Conservation (phyloP, 2,888 invertebrate species). For the Nemurella pictetii region DNA sequence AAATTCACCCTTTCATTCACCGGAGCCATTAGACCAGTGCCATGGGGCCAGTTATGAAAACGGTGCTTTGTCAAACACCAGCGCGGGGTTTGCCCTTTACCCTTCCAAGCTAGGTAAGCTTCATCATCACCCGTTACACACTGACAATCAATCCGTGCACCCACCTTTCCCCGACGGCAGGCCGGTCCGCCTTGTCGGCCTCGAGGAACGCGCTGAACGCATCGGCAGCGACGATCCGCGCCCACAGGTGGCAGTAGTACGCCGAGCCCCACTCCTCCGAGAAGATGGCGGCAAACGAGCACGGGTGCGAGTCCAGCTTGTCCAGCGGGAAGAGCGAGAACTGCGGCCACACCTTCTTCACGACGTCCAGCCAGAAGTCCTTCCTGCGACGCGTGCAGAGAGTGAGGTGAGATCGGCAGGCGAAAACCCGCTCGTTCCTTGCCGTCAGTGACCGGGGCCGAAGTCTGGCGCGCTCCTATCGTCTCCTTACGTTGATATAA, state of each 20-base stretch:
- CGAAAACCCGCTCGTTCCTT: too few relatives aligned
- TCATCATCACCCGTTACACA: too few relatives aligned
- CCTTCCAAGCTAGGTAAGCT: too few relatives aligned
- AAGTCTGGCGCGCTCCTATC: too few relatives aligned
- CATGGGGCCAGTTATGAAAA: too few relatives aligned
- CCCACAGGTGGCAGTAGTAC: slow-evolving; percentile 83
- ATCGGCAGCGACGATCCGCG: slow-evolving; percentile 88
- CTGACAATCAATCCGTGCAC: too few relatives aligned
- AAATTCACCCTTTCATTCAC: too few relatives aligned
- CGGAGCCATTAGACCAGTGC: too few relatives aligned
- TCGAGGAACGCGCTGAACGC: slow-evolving; percentile 84
- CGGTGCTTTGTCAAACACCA: slow-evolving; percentile 30
- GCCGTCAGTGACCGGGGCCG: too few relatives aligned
- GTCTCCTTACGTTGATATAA: too few relatives aligned
- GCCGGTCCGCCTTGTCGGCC: slow-evolving; percentile 50
- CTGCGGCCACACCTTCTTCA: slow-evolving; percentile 76
- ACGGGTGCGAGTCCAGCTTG: slow-evolving; percentile 80
- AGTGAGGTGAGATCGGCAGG: too few relatives aligned
- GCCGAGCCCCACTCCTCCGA: slow-evolving; percentile 83
- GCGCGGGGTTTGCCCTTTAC: too few relatives aligned
- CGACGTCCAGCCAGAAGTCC: slow-evolving; percentile 82
- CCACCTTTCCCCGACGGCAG: slow-evolving; percentile 46
- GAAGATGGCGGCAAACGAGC: slow-evolving; percentile 82
- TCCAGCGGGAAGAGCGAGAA: slow-evolving; percentile 77
- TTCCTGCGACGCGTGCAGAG: slow-evolving; percentile 51